phyloP scores from a whole-genome alignment of 2,113 vertebrate genomes.

The Tenebrosternarchus preto region DNA sequence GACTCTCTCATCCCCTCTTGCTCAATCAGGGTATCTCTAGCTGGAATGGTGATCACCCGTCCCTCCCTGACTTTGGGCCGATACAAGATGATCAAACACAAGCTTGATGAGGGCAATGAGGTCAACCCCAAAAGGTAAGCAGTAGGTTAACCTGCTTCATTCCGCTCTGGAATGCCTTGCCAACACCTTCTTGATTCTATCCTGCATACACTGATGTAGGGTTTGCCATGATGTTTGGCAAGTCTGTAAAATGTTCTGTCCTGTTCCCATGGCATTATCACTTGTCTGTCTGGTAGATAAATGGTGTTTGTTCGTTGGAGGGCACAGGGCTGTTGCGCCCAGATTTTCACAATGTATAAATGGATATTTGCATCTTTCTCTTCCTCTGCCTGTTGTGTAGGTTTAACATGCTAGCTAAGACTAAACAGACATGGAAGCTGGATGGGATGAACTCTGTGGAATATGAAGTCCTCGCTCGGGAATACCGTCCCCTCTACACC shows the following conservation, averaged over 20 bases:
- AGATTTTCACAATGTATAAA: too few species aligned
- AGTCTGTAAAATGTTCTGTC: too few species aligned
- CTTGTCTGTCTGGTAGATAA: too few species aligned
- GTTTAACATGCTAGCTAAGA: slow-evolving; percentile 79
- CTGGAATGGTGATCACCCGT: slow-evolving; percentile 74
- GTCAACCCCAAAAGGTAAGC: slow-evolving; percentile 76
- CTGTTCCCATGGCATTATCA: too few species aligned
- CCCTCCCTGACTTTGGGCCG: slow-evolving; percentile 72
- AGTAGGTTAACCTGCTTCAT: not conserved
- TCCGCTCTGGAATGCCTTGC: not conserved
- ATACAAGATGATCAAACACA: slow-evolving; percentile 85
- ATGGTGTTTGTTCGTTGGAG: too few species aligned
- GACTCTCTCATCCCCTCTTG: not conserved
- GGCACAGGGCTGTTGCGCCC: too few species aligned
- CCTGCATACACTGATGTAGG: not conserved
- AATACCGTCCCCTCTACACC: slow-evolving; percentile 77
- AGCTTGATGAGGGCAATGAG: slow-evolving; percentile 76
- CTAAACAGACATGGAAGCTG: slow-evolving; percentile 69
- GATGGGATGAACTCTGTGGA: slow-evolving; percentile 76
- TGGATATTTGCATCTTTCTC: not conserved
- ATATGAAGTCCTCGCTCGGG: slow-evolving; percentile 72
- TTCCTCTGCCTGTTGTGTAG: slow-evolving; percentile 57
- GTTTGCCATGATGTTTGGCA: not conserved
- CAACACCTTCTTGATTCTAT: not conserved
- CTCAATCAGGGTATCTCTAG: slow-evolving; percentile 73